phyloP scores from a whole-genome alignment of 1,140 invertebrate species.

The Temnothorax nylanderi region DNA sequence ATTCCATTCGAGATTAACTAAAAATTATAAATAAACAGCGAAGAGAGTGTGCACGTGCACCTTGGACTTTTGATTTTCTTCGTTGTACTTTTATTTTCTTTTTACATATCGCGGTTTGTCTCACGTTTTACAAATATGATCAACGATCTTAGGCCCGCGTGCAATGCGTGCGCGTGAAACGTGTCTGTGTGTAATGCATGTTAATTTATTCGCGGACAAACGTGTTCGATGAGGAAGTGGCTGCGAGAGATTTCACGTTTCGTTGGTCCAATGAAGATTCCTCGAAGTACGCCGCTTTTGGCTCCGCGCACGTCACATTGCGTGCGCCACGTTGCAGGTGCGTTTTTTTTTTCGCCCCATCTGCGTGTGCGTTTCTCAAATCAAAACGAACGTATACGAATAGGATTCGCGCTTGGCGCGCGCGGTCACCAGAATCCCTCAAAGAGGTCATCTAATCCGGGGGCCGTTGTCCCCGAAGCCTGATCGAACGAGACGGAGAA shows the following conservation, averaged over 20 bases:
- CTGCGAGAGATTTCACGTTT: slow-evolving; percentile 11
- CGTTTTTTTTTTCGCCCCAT: neutral
- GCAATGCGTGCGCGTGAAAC: neutral
- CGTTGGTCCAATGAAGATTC: slow-evolving; percentile 14
- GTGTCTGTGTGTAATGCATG: neutral
- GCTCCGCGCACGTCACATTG: slow-evolving; percentile 20
- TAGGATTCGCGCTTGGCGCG: neutral
- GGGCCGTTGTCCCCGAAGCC: slow-evolving; percentile 60
- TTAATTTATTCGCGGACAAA: slow-evolving; percentile 22
- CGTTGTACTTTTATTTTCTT: neutral
- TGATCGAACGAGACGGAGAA: neutral
- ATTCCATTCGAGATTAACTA: neutral
- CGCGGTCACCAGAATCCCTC: slow-evolving; percentile 36
- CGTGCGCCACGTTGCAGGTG: slow-evolving; percentile 35
- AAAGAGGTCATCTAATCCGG: slow-evolving; percentile 73
- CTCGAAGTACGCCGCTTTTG: neutral
- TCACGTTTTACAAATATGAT: neutral
- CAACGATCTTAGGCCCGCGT: neutral
- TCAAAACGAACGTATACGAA: neutral
- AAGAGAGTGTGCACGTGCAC: neutral
- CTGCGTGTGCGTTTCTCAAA: slow-evolving; percentile 50
- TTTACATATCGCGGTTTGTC: neutral
- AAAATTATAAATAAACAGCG: neutral
- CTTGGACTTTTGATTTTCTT: neutral
- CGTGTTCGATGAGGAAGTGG: neutral